These are phyloP conservation scores for Lepidurus packardi DNA, from an alignment of 1,140 invertebrate species.

Conservation along the genomic window DNA sequence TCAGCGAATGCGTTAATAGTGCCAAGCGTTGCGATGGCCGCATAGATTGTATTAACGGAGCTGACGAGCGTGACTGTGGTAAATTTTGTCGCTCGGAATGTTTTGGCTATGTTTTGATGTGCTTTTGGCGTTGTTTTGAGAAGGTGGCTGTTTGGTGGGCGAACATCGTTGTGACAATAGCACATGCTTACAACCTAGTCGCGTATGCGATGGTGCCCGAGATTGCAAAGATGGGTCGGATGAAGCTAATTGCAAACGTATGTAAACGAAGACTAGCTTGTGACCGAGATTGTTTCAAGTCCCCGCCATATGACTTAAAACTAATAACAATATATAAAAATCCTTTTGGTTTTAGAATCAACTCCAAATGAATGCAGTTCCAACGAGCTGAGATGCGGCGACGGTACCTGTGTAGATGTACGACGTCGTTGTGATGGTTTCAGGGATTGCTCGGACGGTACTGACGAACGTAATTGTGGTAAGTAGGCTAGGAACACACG, in stretches of 20 bases:
- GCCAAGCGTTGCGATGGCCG: slow-evolving; percentile 41
- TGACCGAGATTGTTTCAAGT: background rate
- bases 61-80: slow-evolving; percentile 45
- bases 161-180: slow-evolving; percentile 58
- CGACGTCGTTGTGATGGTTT: slow-evolving; percentile 50
- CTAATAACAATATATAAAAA: no score
- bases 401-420: slow-evolving; percentile 48
- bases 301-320: no score
- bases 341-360: background rate
- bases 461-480: slow-evolving; percentile 37
- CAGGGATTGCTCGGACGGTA: slow-evolving; percentile 51
- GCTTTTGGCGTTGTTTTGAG: background rate
- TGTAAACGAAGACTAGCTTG: slow-evolving; percentile 52
- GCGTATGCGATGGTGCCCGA: slow-evolving; percentile 69
- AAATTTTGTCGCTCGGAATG: background rate
- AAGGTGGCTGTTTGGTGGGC: slow-evolving; percentile 37
- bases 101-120: background rate
- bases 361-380: no score
- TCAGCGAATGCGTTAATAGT: slow-evolving; percentile 43
- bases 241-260: slow-evolving; percentile 54
- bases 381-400: slow-evolving; percentile 46
- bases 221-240: slow-evolving; percentile 84
- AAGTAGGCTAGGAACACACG: no score
- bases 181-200: background rate
- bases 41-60: slow-evolving; percentile 44